These are phyloP conservation scores for Pseudolaguvia tuberculata DNA, from an alignment of 2,113 vertebrate genomes.

Conservation along the genomic window DNA sequence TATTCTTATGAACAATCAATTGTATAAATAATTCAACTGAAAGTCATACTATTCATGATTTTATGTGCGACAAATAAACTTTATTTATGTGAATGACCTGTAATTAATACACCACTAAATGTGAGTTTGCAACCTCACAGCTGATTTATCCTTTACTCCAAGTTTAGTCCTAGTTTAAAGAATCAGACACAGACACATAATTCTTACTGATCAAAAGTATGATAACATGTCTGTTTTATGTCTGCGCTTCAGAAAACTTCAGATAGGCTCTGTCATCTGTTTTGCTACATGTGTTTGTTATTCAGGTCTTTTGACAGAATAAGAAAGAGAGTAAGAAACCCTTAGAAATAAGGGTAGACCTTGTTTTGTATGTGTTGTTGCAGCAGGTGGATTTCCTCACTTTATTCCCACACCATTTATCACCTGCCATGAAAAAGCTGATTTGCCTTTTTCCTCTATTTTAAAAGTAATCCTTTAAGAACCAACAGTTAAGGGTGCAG, in stretches of 20 bases:
- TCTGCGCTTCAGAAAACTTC: background rate
- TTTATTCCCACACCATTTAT: constrained; percentile 59
- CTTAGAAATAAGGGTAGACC: too few relatives aligned
- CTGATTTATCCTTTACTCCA: too few relatives aligned
- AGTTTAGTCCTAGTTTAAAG: too few relatives aligned
- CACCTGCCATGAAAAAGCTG: constrained; percentile 60
- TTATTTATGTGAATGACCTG: too few relatives aligned
- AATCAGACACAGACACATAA: background rate
- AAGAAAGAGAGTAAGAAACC: too few relatives aligned
- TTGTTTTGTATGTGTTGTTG: constrained; percentile 67
- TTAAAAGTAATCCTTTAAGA: background rate
- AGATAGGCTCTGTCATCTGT: background rate
- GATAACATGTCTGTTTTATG: background rate
- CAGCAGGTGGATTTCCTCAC: constrained; percentile 66
- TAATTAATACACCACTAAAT: too few relatives aligned
- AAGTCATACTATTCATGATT: too few relatives aligned
- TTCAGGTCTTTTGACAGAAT: background rate
- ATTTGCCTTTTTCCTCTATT: constrained; percentile 50
- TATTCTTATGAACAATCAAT: too few relatives aligned
- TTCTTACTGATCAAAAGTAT: background rate
- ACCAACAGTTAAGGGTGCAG: too few relatives aligned
- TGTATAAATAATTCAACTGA: too few relatives aligned
- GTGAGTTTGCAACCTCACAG: too few relatives aligned
- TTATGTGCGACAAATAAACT: too few relatives aligned
- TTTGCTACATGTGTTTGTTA: background rate